A percentile compares a stretch with the other conserved stretches of the same genome.
Evolutionary conservation across 37 sponge, comb jelly and placozoan species (phyloP).

Genomic region (Eunapius fragilis): DNA sequence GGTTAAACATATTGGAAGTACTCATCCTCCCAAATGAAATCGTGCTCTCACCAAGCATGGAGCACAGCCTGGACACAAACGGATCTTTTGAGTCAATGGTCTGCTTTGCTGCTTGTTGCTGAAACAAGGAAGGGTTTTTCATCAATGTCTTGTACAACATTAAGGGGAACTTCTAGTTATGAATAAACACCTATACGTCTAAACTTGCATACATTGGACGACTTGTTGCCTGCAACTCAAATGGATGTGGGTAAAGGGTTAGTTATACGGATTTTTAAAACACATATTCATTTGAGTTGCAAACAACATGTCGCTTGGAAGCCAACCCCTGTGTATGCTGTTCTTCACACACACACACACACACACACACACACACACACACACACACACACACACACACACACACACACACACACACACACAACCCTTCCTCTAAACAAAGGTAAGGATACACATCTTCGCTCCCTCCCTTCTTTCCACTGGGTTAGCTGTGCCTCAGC

Average conservation of each 20-base stretch:
- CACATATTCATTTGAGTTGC: too few relatives aligned
- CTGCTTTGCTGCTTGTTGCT: neutral
- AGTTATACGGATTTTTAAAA: too few relatives aligned
- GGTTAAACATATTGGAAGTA: too few relatives aligned
- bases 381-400: neutral
- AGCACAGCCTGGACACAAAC: conserved; percentile 11
- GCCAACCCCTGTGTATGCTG: too few relatives aligned
- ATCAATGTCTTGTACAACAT: neutral
- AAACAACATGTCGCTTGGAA: too few relatives aligned
- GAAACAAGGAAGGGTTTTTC: conserved; percentile 15
- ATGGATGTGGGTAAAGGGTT: too few relatives aligned
- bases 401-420: neutral
- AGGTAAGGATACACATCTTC: conserved; percentile 50
- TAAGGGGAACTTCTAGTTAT: too few relatives aligned
- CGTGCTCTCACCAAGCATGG: conserved; percentile 11
- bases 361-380: too few relatives aligned
- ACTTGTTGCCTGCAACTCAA: too few relatives aligned
- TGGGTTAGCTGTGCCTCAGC: conserved; percentile 31
- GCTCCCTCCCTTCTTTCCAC: conserved; percentile 21
- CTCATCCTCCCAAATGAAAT: too few relatives aligned
- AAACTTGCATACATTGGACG: too few relatives aligned
- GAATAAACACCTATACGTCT: neutral
- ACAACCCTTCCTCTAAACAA: neutral
- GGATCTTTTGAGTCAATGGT: conserved; percentile 42
- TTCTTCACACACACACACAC: neutral